These are phyloP conservation scores for Halcyon leucocephala DNA, from an alignment of 2,797 vertebrate genomes.

Conservation along the genomic window DNA sequence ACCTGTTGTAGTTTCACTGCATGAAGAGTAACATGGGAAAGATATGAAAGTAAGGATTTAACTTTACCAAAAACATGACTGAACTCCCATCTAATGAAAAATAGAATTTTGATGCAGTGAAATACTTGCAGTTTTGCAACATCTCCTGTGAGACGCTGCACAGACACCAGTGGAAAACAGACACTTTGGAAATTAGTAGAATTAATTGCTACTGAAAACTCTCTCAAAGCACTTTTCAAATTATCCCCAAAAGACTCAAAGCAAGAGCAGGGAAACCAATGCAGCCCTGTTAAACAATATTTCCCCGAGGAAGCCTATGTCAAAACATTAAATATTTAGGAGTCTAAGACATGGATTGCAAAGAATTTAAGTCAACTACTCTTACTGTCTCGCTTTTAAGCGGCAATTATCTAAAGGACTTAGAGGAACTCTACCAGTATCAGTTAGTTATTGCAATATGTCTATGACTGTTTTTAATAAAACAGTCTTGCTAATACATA, in stretches of 20 bases:
- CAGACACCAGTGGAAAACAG: not conserved
- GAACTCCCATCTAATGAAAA: not conserved
- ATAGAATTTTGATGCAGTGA: not conserved
- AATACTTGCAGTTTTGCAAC: not conserved
- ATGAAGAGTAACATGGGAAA: not conserved
- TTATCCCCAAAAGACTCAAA: not conserved
- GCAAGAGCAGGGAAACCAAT: not conserved
- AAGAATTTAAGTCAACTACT: not conserved
- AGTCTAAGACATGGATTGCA: not conserved
- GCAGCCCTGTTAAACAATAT: not conserved
- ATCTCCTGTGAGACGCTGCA: not conserved
- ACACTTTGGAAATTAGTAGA: not conserved
- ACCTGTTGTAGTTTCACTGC: not conserved
- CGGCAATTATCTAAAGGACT: not conserved
- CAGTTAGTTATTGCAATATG: not conserved
- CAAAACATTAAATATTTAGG: not conserved
- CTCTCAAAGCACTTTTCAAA: not conserved
- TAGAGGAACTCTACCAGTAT: not conserved
- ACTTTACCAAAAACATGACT: not conserved
- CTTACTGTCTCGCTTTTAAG: not conserved
- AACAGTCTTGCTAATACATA: not conserved
- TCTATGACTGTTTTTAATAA: not conserved
- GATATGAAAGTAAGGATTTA: not conserved
- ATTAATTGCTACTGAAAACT: not conserved
- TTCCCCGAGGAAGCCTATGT: not conserved